Conservation (phyloP, 2,113 vertebrate genomes). For the Cephalopterus ornatus region DNA sequence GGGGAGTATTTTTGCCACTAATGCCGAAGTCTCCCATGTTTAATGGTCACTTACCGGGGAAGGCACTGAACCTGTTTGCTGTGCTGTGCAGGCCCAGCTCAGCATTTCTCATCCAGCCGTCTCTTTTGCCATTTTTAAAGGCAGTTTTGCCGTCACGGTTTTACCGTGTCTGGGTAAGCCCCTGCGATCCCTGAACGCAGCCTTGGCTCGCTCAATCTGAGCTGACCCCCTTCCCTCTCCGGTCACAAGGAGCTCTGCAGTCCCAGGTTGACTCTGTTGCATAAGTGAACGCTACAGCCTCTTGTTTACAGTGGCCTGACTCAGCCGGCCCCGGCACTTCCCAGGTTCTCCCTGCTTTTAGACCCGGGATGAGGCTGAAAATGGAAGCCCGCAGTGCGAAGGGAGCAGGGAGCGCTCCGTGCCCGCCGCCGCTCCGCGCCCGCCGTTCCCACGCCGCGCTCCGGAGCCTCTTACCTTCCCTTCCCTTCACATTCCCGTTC, state of each 20-base stretch:
- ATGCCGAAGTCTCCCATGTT: rapidly evolving
- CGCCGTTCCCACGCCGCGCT: neutral
- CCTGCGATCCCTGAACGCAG: rapidly evolving
- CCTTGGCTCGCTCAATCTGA: rapidly evolving
- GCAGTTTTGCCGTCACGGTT: neutral
- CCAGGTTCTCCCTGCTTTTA: rapidly evolving
- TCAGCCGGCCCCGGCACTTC: neutral
- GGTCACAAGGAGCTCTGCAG: rapidly evolving
- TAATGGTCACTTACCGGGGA: neutral
- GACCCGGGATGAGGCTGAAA: rapidly evolving
- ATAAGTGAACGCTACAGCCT: neutral
- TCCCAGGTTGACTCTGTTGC: neutral
- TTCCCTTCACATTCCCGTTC: neutral
- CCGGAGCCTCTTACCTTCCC: conserved; percentile 56
- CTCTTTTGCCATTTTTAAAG: neutral
- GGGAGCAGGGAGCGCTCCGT: neutral
- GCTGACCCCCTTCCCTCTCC: neutral
- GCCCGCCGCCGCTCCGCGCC: neutral
- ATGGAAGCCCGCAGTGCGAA: no score
- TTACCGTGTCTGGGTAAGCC: rapidly evolving
- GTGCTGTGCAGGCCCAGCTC: neutral
- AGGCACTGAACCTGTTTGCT: neutral
- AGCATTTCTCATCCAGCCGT: rapidly evolving
- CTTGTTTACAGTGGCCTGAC: neutral
- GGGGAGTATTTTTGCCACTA: neutral